phyloP scores from a whole-genome alignment of 2,888 invertebrate species.

The Chloroclystis v-ata region DNA sequence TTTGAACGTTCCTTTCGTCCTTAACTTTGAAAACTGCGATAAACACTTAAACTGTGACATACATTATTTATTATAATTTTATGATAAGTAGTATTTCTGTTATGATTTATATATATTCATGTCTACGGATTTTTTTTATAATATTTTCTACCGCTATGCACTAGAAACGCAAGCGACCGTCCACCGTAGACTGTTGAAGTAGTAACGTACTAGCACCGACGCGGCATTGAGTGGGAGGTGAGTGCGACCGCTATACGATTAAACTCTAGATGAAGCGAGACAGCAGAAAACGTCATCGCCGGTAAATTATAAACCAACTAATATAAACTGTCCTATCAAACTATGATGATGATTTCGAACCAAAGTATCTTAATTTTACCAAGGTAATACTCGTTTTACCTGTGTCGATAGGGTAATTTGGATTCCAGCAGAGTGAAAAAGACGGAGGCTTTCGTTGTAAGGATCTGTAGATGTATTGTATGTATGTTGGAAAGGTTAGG shows the following conservation, averaged over 20 bases:
- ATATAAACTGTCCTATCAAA: conserved; percentile 51
- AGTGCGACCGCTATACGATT: conserved; percentile 52
- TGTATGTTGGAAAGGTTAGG: conserved; percentile 34
- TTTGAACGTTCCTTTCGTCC: conserved; percentile 32
- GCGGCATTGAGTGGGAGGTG: conserved; percentile 63
- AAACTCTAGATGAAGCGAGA: conserved; percentile 46
- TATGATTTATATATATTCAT: conserved; percentile 31
- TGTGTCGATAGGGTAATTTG: conserved; percentile 73
- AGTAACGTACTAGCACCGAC: conserved; percentile 57
- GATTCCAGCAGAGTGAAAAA: conserved; percentile 74
- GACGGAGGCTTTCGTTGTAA: conserved; percentile 58
- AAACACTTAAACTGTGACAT: conserved; percentile 10
- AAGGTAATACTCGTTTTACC: conserved; percentile 70
- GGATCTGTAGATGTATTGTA: conserved; percentile 40
- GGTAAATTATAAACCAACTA: conserved; percentile 62
- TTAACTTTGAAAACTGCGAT: conserved; percentile 25
- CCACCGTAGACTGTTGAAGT: conserved; percentile 64
- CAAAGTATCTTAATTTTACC: conserved; percentile 44
- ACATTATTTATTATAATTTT: conserved; percentile 16
- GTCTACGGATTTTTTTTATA: conserved; percentile 38
- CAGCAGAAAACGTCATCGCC: conserved; percentile 46
- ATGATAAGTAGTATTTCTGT: not conserved
- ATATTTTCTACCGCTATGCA: conserved; percentile 37
- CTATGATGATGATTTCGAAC: conserved; percentile 44
- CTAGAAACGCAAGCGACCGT: conserved; percentile 58